A percentile compares a stretch with the other conserved stretches of the same genome.
Conservation (phyloP, 1,140 invertebrate genomes). For the Neotoxoptera formosana region DNA sequence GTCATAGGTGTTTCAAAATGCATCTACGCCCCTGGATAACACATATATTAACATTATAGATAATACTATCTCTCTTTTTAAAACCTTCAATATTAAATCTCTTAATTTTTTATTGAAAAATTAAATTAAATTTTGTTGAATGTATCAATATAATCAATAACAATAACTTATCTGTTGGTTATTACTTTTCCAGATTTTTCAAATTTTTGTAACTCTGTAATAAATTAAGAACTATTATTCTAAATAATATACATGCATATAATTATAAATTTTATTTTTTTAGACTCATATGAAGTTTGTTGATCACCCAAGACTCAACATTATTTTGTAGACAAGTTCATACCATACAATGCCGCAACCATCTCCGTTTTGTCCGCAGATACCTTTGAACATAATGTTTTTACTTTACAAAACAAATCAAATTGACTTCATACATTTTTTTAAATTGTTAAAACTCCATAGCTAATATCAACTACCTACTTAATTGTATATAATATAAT, state of each 20-base stretch:
- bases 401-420: background rate
- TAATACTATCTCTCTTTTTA: background rate
- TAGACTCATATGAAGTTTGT: background rate
- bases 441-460: background rate
- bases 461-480: background rate
- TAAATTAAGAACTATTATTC: background rate
- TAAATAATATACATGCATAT: background rate
- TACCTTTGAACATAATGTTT: background rate
- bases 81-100: background rate
- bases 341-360: background rate
- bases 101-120: background rate
- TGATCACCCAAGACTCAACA: background rate
- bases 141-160: background rate
- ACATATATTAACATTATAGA: background rate
- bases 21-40: too few relatives aligned
- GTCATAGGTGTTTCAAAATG: too few relatives aligned
- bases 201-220: background rate
- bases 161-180: background rate
- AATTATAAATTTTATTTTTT: constrained; percentile 16
- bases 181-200: background rate
- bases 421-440: background rate
- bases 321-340: background rate
- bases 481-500: background rate
- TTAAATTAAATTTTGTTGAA: background rate
- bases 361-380: background rate